Conservation (phyloP, 2,888 invertebrate species). For the Watsonalla binaria region DNA sequence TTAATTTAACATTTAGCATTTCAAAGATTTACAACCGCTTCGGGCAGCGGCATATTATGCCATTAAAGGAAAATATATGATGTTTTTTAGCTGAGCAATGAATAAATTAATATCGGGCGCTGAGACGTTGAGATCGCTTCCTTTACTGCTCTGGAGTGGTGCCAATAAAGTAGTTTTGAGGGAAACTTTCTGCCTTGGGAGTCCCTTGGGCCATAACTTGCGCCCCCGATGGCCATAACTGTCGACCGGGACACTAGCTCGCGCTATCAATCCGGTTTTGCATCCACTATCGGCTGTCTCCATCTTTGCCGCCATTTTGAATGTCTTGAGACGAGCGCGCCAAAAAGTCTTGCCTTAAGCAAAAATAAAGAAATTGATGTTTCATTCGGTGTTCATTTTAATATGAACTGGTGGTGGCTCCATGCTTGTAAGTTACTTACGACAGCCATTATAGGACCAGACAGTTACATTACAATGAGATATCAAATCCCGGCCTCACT, state of each 20-base stretch:
- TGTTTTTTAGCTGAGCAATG: slow-evolving; percentile 66
- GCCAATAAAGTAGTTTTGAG: slow-evolving; percentile 67
- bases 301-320: slow-evolving; percentile 53
- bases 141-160: slow-evolving; percentile 55
- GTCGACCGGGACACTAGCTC: slow-evolving; percentile 55
- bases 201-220: slow-evolving; percentile 52
- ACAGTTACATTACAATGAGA: too few relatives aligned
- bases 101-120: slow-evolving; percentile 55
- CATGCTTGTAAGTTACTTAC: too few relatives aligned
- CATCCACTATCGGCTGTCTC: slow-evolving; percentile 64
- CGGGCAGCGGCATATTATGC: slow-evolving; percentile 44
- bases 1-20: background rate
- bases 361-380: slow-evolving; percentile 19
- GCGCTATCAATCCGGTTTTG: slow-evolving; percentile 68
- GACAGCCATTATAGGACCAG: too few relatives aligned
- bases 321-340: slow-evolving; percentile 18
- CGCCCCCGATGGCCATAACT: slow-evolving; percentile 58
- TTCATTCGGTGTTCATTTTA: background rate
- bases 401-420: background rate
- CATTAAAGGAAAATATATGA: slow-evolving; percentile 59
- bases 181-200: slow-evolving; percentile 49
- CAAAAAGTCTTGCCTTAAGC: slow-evolving; percentile 41
- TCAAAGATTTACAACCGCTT: slow-evolving; percentile 27
- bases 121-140: slow-evolving; percentile 36
- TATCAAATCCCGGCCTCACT: too few relatives aligned